These are phyloP conservation scores for Agonopterix heracliana DNA, from an alignment of 2,888 invertebrate species.

Conservation along the genomic window DNA sequence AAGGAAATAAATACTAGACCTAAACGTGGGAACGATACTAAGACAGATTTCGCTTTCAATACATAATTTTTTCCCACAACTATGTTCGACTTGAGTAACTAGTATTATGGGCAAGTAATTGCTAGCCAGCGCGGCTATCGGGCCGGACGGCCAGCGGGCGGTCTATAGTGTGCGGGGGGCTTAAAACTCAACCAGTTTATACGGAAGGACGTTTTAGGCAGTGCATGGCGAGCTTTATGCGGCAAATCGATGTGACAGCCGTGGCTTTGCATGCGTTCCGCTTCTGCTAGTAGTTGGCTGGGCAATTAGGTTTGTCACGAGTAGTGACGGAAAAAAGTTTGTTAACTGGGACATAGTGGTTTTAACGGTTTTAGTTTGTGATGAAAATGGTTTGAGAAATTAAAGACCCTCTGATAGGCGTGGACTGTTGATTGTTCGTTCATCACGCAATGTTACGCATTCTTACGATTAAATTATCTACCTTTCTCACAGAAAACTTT, in stretches of 20 bases:
- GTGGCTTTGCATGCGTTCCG: conserved; percentile 45
- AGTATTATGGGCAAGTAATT: conserved; percentile 11
- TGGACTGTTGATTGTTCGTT: too few relatives aligned
- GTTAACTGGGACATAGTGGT: conserved; percentile 1
- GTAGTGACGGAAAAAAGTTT: conserved; percentile 5
- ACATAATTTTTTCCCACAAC: conserved; percentile 11
- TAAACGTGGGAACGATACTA: conserved; percentile 6
- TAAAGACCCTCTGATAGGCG: too few relatives aligned
- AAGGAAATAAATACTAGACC: too few relatives aligned
- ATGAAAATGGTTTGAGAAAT: neutral
- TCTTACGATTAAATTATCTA: too few relatives aligned
- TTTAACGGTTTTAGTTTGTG: neutral
- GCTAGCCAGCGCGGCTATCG: conserved; percentile 1
- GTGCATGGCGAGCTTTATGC: conserved; percentile 39
- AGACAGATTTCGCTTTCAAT: conserved; percentile 10
- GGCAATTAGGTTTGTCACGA: conserved; percentile 42
- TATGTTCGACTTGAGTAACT: conserved; percentile 8
- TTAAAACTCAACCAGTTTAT: conserved; percentile 44
- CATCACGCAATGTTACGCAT: too few relatives aligned
- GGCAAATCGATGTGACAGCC: conserved; percentile 52
- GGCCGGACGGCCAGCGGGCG: neutral
- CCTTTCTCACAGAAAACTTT: too few relatives aligned
- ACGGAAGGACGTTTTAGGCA: conserved; percentile 65
- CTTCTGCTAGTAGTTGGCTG: conserved; percentile 26
- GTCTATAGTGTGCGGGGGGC: neutral